Evolutionary conservation across 2,797 vertebrate species (phyloP).

Genomic region (Falco berigora): DNA sequence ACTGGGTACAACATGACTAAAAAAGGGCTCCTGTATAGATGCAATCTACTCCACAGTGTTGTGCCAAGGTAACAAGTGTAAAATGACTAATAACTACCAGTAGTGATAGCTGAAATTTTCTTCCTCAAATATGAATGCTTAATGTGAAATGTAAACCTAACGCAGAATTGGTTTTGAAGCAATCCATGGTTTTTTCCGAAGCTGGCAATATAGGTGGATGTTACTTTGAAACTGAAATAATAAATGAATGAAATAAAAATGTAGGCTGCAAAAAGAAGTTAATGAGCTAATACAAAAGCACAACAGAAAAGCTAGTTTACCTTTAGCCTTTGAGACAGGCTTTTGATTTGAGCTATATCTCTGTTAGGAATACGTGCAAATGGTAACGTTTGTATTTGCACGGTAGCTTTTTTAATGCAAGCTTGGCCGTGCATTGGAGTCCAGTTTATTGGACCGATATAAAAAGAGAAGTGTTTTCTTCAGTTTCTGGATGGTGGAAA

Average conservation of each 20-base stretch:
- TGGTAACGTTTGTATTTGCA: slow-evolving; percentile 4
- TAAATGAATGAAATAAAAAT: slow-evolving; percentile 29
- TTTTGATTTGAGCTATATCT: slow-evolving; percentile 50
- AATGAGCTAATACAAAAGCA: slow-evolving; percentile 51
- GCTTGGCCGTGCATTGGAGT: background rate
- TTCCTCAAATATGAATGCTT: slow-evolving; percentile 4
- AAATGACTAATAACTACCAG: slow-evolving; percentile 12
- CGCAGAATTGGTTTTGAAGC: slow-evolving; percentile 4
- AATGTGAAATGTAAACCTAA: slow-evolving; percentile 16
- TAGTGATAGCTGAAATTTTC: slow-evolving; percentile 14
- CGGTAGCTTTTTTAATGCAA: background rate
- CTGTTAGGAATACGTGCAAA: background rate
- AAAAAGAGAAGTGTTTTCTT: slow-evolving; percentile 1
- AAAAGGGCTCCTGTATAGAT: background rate
- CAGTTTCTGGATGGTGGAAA: background rate
- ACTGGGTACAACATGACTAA: background rate
- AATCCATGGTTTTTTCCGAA: background rate
- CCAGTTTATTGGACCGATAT: background rate
- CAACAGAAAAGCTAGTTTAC: slow-evolving; percentile 34
- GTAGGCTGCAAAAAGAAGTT: slow-evolving; percentile 9
- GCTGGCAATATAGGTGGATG: background rate
- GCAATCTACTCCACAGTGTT: background rate
- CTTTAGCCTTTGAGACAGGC: slow-evolving; percentile 27
- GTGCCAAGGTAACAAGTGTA: background rate
- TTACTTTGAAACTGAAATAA: slow-evolving; percentile 1